Percentiles rank a stretch among this genome's conserved stretches.
phyloP scores from a whole-genome alignment of 2,888 invertebrate genomes.

The Dryobota labecula region DNA sequence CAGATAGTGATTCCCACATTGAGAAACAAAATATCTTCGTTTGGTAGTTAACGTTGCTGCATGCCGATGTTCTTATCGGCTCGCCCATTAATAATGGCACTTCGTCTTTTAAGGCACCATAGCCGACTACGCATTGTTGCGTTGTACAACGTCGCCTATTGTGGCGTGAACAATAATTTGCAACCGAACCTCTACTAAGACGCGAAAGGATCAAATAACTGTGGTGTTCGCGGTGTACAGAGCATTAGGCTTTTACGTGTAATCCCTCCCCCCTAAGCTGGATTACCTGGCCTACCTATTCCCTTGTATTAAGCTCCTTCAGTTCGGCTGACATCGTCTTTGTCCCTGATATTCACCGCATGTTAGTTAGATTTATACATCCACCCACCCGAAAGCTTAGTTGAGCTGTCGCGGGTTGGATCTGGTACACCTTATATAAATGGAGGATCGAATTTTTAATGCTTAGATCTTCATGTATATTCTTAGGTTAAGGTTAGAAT shows the following conservation, averaged over 20 bases:
- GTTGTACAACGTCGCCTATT: constrained; percentile 76
- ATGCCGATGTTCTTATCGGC: constrained; percentile 74
- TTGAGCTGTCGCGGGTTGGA: constrained; percentile 65
- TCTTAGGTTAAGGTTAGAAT: neutral
- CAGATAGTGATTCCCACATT: constrained; percentile 71
- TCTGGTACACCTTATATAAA: constrained; percentile 61
- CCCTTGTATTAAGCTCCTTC: constrained; percentile 80
- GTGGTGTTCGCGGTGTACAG: constrained; percentile 75
- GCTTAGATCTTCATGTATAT: constrained; percentile 28
- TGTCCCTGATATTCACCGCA: constrained; percentile 77
- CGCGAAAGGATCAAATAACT: constrained; percentile 82
- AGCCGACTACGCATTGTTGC: constrained; percentile 76
- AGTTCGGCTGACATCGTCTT: constrained; percentile 80
- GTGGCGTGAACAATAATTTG: constrained; percentile 83
- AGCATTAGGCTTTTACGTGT: constrained; percentile 84
- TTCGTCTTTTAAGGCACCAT: constrained; percentile 76
- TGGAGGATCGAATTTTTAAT: constrained; percentile 58
- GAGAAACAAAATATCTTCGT: constrained; percentile 73
- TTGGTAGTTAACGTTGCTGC: constrained; percentile 71
- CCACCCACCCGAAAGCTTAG: constrained; percentile 66
- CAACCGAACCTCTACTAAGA: constrained; percentile 79
- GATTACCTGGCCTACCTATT: constrained; percentile 85
- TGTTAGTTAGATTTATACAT: constrained; percentile 77
- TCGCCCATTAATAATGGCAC: constrained; percentile 79
- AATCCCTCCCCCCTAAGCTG: constrained; percentile 85